Percentiles rank a stretch among this genome's conserved stretches.
These are phyloP conservation scores for Capitulum mitella DNA, from an alignment of 2,888 invertebrate species.

Conservation along the genomic window DNA sequence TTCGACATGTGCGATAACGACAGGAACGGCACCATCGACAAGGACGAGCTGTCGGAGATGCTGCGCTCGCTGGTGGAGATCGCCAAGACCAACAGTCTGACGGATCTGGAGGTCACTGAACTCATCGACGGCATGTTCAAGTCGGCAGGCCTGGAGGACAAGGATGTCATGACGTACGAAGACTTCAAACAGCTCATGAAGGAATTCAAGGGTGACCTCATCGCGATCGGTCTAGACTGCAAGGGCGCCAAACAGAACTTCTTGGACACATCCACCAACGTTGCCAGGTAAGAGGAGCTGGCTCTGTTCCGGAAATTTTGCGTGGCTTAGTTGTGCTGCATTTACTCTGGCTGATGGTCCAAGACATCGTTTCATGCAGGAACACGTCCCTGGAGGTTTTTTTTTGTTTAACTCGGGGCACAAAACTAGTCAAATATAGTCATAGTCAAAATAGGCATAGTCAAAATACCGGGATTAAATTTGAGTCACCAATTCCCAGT, in stretches of 20 bases:
- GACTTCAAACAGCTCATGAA: constrained; percentile 95
- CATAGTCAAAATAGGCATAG: too few relatives aligned
- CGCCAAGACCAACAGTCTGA: constrained; percentile 75
- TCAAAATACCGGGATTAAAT: too few relatives aligned
- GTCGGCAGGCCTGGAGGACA: constrained; percentile 82
- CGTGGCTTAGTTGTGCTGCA: too few relatives aligned
- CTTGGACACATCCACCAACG: constrained; percentile 86
- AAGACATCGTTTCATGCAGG: too few relatives aligned
- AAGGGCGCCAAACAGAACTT: constrained; percentile 94
- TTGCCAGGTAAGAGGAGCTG: constrained; percentile 53
- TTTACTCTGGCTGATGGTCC: too few relatives aligned
- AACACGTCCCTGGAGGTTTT: too few relatives aligned
- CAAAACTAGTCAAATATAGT: too few relatives aligned
- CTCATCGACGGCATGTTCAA: constrained; percentile 91
- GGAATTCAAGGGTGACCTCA: constrained; percentile 90
- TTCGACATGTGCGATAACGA: constrained; percentile 98
- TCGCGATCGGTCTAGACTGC: constrained; percentile 87
- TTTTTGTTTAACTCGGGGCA: too few relatives aligned
- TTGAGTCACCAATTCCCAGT: too few relatives aligned
- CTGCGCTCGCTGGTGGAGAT: constrained; percentile 85
- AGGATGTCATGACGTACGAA: constrained; percentile 79
- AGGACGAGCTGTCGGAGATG: constrained; percentile 88
- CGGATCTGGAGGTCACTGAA: constrained; percentile 76
- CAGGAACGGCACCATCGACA: constrained; percentile 87
- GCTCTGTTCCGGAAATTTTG: too few relatives aligned